Evolutionary conservation across 2,888 invertebrate genomes (phyloP), one percentile per base, ranked within the genome.

Genomic region (Liodrosophila aerea): DNA sequence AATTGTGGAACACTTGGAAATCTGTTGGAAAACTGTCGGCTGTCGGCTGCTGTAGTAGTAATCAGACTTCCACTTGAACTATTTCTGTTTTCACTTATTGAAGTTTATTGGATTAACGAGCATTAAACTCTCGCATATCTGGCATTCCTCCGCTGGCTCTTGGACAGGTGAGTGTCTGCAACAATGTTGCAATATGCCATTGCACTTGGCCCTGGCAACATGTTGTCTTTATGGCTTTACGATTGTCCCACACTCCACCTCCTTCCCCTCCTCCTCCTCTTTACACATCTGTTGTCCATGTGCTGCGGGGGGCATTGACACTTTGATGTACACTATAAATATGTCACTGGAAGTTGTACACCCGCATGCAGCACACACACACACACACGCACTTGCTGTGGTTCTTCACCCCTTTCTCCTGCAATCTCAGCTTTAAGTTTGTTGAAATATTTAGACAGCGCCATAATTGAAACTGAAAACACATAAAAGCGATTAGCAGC

Each of bases 1-100:
- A n/a, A n/a, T n/a, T n/a, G n/a, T n/a, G n/a, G n/a, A n/a, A 27
- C 15, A 29, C 15, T 40, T 36, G 18, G 34, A 31, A 16, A 31
- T 39, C 11, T n/a, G n/a, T 29, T 52, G 52, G 49, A 49, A 41
- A 22, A 22, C 5, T 40, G 40, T 36, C 36, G 7, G 34, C 40
- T 16, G 27, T 27, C 36, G 30, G 11, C 43, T 43, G 51, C 29
- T 39, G 39, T 43, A 51, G 46, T 37, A n/a, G 41, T 70, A 86
- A 80, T 85, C 86, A 61, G 69, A 73, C 84, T 73, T 82, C 86
- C 82, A 81, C 82, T 77, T 86, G 86, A 86, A 81, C 82, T 86
- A 85, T 74, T 81, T 84, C 67, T 65, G 46, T 57, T 77, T 63
- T 76, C 75, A 64, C 64, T 81, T 65, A 77, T 82, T 77, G 85